A percentile compares a stretch with the other conserved stretches of the same genome.
Evolutionary conservation across 1,140 invertebrate species (phyloP).

Genomic region (Ceratina calcarata): DNA sequence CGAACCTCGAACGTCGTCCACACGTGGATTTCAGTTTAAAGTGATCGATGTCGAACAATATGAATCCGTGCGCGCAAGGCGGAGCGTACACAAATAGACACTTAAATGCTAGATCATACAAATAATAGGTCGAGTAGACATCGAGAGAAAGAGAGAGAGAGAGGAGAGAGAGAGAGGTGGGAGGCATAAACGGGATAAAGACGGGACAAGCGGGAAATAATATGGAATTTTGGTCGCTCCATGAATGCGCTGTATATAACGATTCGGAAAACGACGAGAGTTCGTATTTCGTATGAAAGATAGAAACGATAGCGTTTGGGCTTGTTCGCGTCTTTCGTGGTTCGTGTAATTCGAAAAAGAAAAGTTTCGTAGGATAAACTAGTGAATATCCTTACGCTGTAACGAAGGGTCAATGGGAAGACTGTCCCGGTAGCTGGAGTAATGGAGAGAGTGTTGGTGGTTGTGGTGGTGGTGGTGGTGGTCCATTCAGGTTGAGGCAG

Average conservation of each 20-base stretch:
- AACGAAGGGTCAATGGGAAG: slow-evolving; percentile 84
- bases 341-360: no score
- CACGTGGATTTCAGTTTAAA: no score
- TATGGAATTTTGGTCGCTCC: slow-evolving; percentile 17
- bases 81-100: no score
- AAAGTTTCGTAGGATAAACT: slow-evolving; percentile 58
- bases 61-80: no score
- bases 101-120: no score
- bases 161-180: slow-evolving; percentile 13
- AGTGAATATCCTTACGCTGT: slow-evolving; percentile 86
- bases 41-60: no score
- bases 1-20: no score
- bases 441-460: slow-evolving; percentile 81
- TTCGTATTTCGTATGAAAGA: no score
- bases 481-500: slow-evolving; percentile 84
- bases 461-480: slow-evolving; percentile 80
- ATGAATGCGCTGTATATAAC: no score
- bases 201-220: slow-evolving; percentile 11
- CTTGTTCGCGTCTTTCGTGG: no score
- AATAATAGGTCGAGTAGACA: not conserved
- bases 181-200: not conserved
- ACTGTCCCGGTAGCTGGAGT: slow-evolving; percentile 84
- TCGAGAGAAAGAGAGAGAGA: slow-evolving; percentile 19
- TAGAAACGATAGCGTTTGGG: no score
- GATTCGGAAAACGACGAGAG: no score